These are phyloP conservation scores for Dynastes grantii DNA, from an alignment of 2,888 invertebrate genomes.

Conservation along the genomic window DNA sequence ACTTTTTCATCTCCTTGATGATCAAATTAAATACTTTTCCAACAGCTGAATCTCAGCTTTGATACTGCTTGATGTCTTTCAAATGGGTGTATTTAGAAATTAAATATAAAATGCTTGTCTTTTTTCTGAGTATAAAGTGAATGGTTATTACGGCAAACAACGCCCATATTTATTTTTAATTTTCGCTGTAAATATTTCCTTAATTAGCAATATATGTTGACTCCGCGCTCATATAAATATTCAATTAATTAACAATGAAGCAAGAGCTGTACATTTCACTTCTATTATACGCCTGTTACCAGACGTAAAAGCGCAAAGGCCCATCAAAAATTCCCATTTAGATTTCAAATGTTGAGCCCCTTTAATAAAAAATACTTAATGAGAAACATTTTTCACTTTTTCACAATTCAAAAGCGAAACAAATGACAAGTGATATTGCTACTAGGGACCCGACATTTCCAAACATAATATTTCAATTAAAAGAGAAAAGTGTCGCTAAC, in stretches of 20 bases:
- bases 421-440: constrained; percentile 19
- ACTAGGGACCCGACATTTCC: constrained; percentile 7
- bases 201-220: no score
- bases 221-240: no score
- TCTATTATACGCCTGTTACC: background rate
- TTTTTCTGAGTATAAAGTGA: no score
- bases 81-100: no score
- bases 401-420: constrained; percentile 35
- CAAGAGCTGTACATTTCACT: background rate
- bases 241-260: background rate
- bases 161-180: no score
- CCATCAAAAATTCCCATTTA: constrained; percentile 16
- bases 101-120: no score
- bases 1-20: no score
- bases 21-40: no score
- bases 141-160: no score
- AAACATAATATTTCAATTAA: constrained; percentile 40
- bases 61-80: no score
- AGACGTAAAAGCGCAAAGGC: background rate
- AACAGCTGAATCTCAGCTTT: no score
- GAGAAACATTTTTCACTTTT: constrained; percentile 28
- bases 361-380: constrained; percentile 27
- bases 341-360: background rate
- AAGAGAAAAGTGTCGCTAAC: constrained; percentile 8
- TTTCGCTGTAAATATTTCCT: no score